Conservation (phyloP, 2,888 invertebrate genomes). For the Troides helena region DNA sequence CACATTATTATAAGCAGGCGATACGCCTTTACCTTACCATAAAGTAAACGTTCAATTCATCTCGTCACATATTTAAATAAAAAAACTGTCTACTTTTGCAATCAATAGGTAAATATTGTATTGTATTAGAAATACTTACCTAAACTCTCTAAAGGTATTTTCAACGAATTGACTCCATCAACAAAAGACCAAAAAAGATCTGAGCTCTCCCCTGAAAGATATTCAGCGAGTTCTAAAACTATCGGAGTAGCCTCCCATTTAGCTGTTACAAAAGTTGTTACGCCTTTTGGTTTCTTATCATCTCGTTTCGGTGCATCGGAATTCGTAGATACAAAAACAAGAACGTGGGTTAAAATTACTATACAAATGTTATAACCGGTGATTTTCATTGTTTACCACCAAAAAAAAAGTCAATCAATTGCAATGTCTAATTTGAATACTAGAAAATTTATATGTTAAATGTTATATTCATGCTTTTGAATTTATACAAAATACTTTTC, state of each 20-base stretch:
- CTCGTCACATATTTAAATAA: no score
- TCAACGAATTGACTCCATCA: conserved; percentile 83
- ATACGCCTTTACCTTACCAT: no score
- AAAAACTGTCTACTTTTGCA: background rate
- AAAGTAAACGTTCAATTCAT: no score
- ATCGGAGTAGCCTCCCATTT: conserved; percentile 97
- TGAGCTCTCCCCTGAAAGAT: conserved; percentile 88
- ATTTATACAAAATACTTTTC: conserved; percentile 39
- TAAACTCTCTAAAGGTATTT: conserved; percentile 80
- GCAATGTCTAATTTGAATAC: conserved; percentile 7
- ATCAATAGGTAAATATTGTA: background rate
- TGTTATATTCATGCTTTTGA: conserved; percentile 36
- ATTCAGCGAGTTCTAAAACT: conserved; percentile 94
- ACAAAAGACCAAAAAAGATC: conserved; percentile 92
- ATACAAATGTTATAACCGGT: conserved; percentile 59
- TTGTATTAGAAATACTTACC: conserved; percentile 65
- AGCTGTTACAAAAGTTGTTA: conserved; percentile 93
- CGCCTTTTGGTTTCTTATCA: conserved; percentile 86
- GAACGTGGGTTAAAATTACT: conserved; percentile 50
- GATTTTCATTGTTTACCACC: conserved; percentile 51
- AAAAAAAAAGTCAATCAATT: conserved; percentile 12
- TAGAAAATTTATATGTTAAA: conserved; percentile 29
- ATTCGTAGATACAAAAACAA: conserved; percentile 50
- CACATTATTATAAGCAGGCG: no score
- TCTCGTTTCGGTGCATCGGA: conserved; percentile 53